Base-by-base conservation (phyloP, 1,140 invertebrate genomes). In the Nomia melanderi region DNA sequence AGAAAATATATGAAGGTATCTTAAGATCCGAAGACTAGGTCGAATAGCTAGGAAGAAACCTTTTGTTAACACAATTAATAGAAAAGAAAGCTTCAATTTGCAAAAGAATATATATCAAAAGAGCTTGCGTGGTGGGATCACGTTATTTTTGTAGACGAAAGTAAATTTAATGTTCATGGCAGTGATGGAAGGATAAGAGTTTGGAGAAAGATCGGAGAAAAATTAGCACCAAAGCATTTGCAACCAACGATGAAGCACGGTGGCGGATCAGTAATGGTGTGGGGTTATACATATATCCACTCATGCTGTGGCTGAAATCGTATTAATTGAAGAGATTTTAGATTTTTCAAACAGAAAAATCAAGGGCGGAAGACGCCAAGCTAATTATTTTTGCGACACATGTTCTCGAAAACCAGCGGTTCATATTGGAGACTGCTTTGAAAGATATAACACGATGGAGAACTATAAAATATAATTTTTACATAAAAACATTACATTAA, bases 391-490 rank as follows among this genome's bases (percentile, higher is more conserved):
- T 25, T 54, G 47, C 64, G 64, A 67, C 4, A 67, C 47, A 53
- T 67, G 64, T 8, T 23, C 29, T 53, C 44, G 44, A 53, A 50
- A 67, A 53, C 47, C 64, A 11, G 50, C 14, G 0, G 31, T 67
- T 0, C 64, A 54, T 53, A 8, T 67, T n/a, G 31, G 64, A 54
- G 47, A 67, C 2, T 67, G 64, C 9, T 67, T 67, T 54, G 39
- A 67, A 67, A 67, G 7, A 67, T 67, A 67, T n/a, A 29, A 54
- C 64, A 67, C 64, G 27, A 20, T 12, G 64, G 14, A 67, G 25
- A 53, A 67, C 14, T 67, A 33, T 73, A 73, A 33, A 36, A 36
- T 6, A 53, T 65, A 65, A 65, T 65, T 65, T 50, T 31, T 65
- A 64, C 11, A 65, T 11, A 62, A 62, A 62, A 62, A 41, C 33